A percentile compares a stretch with the other conserved stretches of the same genome.
phyloP scores from a whole-genome alignment of 2,888 invertebrate genomes.

The Falcaria lacertinaria region DNA sequence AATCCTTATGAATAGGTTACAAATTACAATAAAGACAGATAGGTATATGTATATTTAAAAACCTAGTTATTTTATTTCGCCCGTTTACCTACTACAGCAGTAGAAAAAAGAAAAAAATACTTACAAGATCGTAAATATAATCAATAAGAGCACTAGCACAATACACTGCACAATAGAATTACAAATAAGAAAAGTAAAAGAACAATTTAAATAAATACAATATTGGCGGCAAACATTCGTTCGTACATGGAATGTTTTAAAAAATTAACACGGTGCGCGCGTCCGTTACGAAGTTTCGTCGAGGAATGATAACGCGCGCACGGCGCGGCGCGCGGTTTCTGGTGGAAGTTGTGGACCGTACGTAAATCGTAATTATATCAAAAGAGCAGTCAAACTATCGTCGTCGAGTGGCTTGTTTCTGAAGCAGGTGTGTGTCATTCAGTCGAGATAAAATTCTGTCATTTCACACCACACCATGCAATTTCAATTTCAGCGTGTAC shows the following conservation, averaged over 20 bases:
- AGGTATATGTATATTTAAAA: no score
- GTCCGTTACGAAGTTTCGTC: constrained; percentile 34
- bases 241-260: constrained; percentile 22
- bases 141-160: constrained; percentile 1
- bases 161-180: constrained; percentile 1
- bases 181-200: neutral
- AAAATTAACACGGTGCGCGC: constrained; percentile 34
- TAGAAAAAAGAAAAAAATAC: neutral
- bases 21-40: no score
- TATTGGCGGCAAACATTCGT: constrained; percentile 18
- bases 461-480: no score
- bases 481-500: no score
- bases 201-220: constrained; percentile 2
- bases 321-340: constrained; percentile 7
- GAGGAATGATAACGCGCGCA: constrained; percentile 51
- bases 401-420: constrained; percentile 7
- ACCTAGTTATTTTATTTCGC: neutral
- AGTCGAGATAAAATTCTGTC: constrained; percentile 4
- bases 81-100: neutral
- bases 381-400: constrained; percentile 15
- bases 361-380: constrained; percentile 40
- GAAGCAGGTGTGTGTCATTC: constrained; percentile 24
- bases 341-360: no score
- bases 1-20: no score
- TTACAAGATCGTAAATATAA: neutral